Conservation (phyloP, 2,113 vertebrate genomes). For the Pelvicachromis taeniatus region DNA sequence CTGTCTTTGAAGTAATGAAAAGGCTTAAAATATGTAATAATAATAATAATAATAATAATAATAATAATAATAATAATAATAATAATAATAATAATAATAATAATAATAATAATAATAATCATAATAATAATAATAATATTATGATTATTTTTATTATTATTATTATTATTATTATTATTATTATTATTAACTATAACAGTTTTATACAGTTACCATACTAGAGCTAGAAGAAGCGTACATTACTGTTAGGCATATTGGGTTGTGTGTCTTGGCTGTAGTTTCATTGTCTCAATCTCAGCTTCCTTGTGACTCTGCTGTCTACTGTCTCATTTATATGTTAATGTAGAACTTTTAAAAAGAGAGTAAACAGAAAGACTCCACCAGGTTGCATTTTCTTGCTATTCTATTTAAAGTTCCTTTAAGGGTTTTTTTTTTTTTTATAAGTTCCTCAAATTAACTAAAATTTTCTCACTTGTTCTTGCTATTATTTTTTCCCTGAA, state of each 20-base stretch:
- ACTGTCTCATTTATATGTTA: background rate
- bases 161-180: no score
- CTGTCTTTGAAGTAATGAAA: background rate
- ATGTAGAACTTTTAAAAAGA: background rate
- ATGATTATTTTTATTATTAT: no score
- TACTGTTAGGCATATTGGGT: background rate
- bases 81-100: no score
- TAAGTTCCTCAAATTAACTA: background rate
- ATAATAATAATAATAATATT: no score
- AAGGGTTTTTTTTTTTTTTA: background rate
- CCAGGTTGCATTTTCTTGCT: background rate
- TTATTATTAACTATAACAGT: background rate
- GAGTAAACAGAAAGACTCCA: background rate
- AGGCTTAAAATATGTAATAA: background rate
- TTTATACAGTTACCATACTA: background rate
- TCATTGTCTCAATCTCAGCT: background rate
- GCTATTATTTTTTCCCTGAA: background rate
- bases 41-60: no score
- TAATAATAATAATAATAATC: no score
- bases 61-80: no score
- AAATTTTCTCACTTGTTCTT: background rate
- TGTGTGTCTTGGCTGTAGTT: background rate
- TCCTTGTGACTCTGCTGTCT: background rate
- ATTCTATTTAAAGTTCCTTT: background rate
- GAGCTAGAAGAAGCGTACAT: background rate